phyloP scores from a whole-genome alignment of 1,140 invertebrate genomes.

The Drosophila littoralis region DNA sequence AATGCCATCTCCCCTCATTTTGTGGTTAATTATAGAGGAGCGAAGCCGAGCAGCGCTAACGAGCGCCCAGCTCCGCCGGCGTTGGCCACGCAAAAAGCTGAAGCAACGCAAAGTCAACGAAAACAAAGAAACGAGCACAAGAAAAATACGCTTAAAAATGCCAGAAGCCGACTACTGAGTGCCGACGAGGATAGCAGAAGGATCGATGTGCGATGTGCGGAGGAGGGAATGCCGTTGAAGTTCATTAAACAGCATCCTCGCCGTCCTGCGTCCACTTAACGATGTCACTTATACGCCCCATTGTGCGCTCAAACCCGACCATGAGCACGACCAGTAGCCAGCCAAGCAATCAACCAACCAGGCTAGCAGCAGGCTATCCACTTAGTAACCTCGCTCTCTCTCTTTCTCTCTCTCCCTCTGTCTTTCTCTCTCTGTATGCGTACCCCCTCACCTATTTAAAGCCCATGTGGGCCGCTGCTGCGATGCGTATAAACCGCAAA shows the following conservation, averaged over 20 bases:
- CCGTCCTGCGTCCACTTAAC: slow-evolving; percentile 71
- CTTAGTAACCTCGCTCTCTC: slow-evolving; percentile 21
- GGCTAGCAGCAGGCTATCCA: slow-evolving; percentile 31
- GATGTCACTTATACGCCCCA: slow-evolving; percentile 81
- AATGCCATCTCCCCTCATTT: slow-evolving; percentile 54
- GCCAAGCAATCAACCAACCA: slow-evolving; percentile 19
- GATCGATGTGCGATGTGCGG: not conserved
- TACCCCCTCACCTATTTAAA: not conserved
- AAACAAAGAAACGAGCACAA: slow-evolving; percentile 19
- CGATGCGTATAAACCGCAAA: slow-evolving; percentile 84
- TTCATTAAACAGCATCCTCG: slow-evolving; percentile 75
- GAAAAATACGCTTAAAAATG: slow-evolving; percentile 49
- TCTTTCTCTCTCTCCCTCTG: not conserved
- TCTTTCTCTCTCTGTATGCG: not conserved
- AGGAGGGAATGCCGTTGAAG: slow-evolving; percentile 56
- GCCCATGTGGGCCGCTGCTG: slow-evolving; percentile 50
- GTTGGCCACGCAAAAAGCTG: slow-evolving; percentile 17
- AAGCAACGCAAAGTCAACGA: not conserved
- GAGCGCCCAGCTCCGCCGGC: slow-evolving; percentile 43
- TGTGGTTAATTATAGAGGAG: slow-evolving; percentile 83
- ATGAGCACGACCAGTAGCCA: slow-evolving; percentile 14
- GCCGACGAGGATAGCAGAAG: slow-evolving; percentile 9
- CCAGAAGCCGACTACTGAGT: slow-evolving; percentile 8
- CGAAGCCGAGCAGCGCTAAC: slow-evolving; percentile 53
- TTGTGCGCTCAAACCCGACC: slow-evolving; percentile 68